These are phyloP conservation scores for Orchesellides sinensis DNA, from an alignment of 2,888 invertebrate species.

Conservation along the genomic window DNA sequence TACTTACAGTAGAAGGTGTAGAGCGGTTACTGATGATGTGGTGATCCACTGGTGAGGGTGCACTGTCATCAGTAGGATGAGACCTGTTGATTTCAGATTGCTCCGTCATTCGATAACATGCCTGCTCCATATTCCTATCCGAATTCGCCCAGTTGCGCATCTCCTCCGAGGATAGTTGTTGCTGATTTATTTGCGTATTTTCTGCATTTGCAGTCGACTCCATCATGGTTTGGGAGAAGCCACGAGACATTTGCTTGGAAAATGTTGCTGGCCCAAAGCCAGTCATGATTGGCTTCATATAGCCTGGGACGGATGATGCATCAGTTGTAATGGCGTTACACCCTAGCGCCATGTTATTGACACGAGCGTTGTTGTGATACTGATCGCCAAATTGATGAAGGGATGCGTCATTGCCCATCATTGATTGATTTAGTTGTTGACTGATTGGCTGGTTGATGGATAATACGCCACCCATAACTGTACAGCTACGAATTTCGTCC, in stretches of 20 bases:
- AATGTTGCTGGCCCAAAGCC: constrained; percentile 33
- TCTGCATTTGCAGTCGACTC: constrained; percentile 32
- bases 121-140: not conserved
- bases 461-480: constrained; percentile 45
- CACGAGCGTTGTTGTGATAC: not conserved
- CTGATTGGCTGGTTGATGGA: constrained; percentile 34
- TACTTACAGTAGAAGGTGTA: too few relatives aligned
- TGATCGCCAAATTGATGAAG: constrained; percentile 4
- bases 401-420: constrained; percentile 25
- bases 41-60: constrained; percentile 59
- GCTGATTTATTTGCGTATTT: constrained; percentile 19
- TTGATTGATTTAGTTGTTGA: constrained; percentile 27
- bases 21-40: constrained; percentile 44
- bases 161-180: constrained; percentile 26
- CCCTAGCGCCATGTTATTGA: constrained; percentile 2
- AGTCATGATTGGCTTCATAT: constrained; percentile 30
- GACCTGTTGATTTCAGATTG: constrained; percentile 14
- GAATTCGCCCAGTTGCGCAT: constrained; percentile 31
- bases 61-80: constrained; percentile 57
- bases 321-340: constrained; percentile 23
- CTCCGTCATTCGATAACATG: constrained; percentile 1
- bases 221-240: constrained; percentile 6
- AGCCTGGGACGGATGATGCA: constrained; percentile 22
- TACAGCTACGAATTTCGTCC: constrained; percentile 37
- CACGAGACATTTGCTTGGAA: constrained; percentile 41